Evolutionary conservation across 1,140 invertebrate genomes (phyloP).

Genomic region (Euborellia annulipes): DNA sequence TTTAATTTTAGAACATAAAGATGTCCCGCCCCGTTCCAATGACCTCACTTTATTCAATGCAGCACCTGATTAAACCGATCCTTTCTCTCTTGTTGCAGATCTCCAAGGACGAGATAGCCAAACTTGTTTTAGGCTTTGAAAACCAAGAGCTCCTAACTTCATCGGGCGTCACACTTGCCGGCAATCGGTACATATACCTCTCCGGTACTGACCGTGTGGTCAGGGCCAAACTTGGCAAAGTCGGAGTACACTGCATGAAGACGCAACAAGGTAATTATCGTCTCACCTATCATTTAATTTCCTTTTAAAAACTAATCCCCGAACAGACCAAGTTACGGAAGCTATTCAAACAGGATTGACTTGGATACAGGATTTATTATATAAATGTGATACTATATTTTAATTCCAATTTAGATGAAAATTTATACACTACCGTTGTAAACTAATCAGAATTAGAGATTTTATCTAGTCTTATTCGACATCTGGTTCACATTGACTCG

Average conservation of each 20-base stretch:
- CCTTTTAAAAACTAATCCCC: neutral
- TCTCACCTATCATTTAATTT: slow-evolving; percentile 1
- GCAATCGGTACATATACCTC: slow-evolving; percentile 81
- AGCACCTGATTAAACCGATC: too few species aligned
- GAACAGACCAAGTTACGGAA: neutral
- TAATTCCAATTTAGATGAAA: too few species aligned
- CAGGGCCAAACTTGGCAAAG: slow-evolving; percentile 77
- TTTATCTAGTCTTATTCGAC: too few species aligned
- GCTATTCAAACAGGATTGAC: neutral
- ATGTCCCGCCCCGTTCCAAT: too few species aligned
- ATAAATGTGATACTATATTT: too few species aligned
- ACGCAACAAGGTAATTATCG: slow-evolving; percentile 59
- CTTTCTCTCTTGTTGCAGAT: slow-evolving; percentile 46
- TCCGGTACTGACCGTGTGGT: slow-evolving; percentile 80
- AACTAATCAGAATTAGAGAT: too few species aligned
- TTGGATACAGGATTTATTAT: too few species aligned
- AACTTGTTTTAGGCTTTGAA: slow-evolving; percentile 72
- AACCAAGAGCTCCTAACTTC: slow-evolving; percentile 71
- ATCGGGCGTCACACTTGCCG: slow-evolving; percentile 72
- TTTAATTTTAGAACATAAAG: too few species aligned
- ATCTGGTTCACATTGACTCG: too few species aligned
- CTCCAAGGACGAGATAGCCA: slow-evolving; percentile 73
- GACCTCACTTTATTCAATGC: too few species aligned
- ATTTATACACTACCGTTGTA: too few species aligned
- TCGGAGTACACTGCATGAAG: slow-evolving; percentile 87